Evolutionary conservation across 2,113 vertebrate species (phyloP).

Genomic region (Menidia beryllina): DNA sequence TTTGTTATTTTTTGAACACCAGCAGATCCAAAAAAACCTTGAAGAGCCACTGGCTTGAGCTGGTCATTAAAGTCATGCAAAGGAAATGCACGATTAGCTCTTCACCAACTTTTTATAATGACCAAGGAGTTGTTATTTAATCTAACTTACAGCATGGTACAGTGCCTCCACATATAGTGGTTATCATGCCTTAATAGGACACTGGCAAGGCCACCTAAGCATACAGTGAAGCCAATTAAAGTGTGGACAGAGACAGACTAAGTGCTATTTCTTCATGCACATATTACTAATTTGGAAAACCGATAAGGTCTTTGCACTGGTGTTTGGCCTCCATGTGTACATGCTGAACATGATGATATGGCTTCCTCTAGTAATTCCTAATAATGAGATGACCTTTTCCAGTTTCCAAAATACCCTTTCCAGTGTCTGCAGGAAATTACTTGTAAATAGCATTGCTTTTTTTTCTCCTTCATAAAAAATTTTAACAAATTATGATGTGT

Average conservation of each 20-base stretch:
- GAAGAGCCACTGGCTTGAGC: background rate
- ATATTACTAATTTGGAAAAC: slow-evolving; percentile 52
- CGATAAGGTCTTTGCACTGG: slow-evolving; percentile 60
- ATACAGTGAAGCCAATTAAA: slow-evolving; percentile 69
- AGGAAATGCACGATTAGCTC: background rate
- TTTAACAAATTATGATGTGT: slow-evolving; percentile 44
- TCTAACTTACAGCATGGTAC: slow-evolving; percentile 33
- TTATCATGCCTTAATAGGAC: slow-evolving; percentile 57
- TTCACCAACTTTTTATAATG: slow-evolving; percentile 29
- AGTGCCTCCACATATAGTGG: slow-evolving; percentile 31
- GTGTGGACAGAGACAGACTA: slow-evolving; percentile 30
- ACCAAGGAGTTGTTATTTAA: slow-evolving; percentile 43
- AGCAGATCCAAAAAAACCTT: background rate
- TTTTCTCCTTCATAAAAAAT: slow-evolving; percentile 12
- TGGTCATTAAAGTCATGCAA: background rate
- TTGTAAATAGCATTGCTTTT: slow-evolving; percentile 28
- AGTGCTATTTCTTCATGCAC: slow-evolving; percentile 27
- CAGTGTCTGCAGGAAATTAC: slow-evolving; percentile 46
- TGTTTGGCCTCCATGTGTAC: slow-evolving; percentile 41
- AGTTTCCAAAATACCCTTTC: slow-evolving; percentile 45
- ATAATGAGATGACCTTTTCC: slow-evolving; percentile 69
- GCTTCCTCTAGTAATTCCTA: slow-evolving; percentile 62
- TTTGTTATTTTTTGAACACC: too few species aligned
- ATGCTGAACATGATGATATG: slow-evolving; percentile 42
- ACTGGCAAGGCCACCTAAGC: slow-evolving; percentile 54